phyloP scores from a whole-genome alignment of 2,797 vertebrate species.

The Taeniopygia guttata region DNA sequence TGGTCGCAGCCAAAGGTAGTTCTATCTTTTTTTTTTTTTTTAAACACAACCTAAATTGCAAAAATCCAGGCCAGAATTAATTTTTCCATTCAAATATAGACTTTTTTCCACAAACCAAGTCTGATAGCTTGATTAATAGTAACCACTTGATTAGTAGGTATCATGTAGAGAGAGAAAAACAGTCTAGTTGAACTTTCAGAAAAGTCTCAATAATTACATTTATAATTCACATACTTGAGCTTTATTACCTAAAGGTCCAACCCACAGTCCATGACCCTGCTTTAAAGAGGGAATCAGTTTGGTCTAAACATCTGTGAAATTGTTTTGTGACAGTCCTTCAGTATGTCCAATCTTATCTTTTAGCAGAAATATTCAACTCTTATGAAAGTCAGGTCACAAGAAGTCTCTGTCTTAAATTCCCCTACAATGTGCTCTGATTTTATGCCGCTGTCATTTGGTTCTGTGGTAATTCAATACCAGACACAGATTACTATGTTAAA shows the following conservation, averaged over 20 bases:
- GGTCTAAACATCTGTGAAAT: neutral
- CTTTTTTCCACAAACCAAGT: neutral
- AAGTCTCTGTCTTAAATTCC: neutral
- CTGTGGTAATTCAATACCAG: neutral
- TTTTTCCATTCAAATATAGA: neutral
- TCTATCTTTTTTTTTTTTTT: neutral
- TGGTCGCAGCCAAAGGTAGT: neutral
- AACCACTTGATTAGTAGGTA: neutral
- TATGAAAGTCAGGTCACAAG: neutral
- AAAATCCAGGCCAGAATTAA: neutral
- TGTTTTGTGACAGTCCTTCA: neutral
- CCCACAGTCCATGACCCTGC: too few species aligned
- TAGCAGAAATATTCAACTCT: neutral
- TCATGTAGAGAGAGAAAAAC: neutral
- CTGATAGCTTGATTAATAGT: neutral
- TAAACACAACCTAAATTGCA: accelerated
- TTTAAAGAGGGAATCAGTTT: neutral
- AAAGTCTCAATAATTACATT: neutral
- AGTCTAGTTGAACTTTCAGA: neutral
- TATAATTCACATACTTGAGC: neutral
- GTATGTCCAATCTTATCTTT: neutral
- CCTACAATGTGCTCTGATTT: neutral
- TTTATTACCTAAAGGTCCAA: neutral
- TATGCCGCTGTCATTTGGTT: neutral
- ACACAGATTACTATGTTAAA: neutral